Evolutionary conservation across 2,797 vertebrate species (phyloP).

Genomic region (Notoglanidium macrostoma): DNA sequence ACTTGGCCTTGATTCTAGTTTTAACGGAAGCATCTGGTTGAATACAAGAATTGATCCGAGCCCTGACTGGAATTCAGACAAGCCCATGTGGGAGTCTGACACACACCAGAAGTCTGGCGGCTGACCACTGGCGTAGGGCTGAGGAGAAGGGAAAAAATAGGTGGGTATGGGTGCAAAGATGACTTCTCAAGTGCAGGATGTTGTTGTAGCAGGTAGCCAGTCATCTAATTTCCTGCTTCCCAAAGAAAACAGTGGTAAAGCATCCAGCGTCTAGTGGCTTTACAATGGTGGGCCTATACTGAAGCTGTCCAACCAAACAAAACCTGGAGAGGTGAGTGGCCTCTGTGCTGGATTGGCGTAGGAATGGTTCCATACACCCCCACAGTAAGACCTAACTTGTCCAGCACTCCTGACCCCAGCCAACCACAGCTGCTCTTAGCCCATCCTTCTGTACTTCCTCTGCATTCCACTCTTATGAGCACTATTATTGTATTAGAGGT

Average conservation of each 20-base stretch:
- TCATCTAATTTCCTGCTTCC: slow-evolving; percentile 88
- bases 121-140: slow-evolving; percentile 73
- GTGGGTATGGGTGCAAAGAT: slow-evolving; percentile 82
- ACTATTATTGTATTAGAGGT: slow-evolving; percentile 81
- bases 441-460: slow-evolving; percentile 55
- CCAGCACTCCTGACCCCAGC: slow-evolving; percentile 74
- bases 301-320: slow-evolving; percentile 74
- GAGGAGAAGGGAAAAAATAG: slow-evolving; percentile 82
- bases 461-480: slow-evolving; percentile 70
- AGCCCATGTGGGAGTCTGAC: slow-evolving; percentile 68
- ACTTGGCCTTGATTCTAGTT: slow-evolving; percentile 71
- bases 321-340: slow-evolving; percentile 79
- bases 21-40: slow-evolving; percentile 81
- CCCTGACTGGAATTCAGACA: slow-evolving; percentile 74
- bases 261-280: slow-evolving; percentile 68
- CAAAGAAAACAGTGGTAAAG: slow-evolving; percentile 81
- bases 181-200: slow-evolving; percentile 86
- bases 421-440: slow-evolving; percentile 65
- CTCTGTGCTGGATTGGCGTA: slow-evolving; percentile 70
- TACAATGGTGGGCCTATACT: slow-evolving; percentile 80
- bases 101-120: slow-evolving; percentile 64
- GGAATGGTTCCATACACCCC: slow-evolving; percentile 59
- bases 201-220: slow-evolving; percentile 87
- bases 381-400: slow-evolving; percentile 71
- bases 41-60: slow-evolving; percentile 77